phyloP scores from a whole-genome alignment of 2,797 vertebrate species.

The Luscinia megarhynchos region DNA sequence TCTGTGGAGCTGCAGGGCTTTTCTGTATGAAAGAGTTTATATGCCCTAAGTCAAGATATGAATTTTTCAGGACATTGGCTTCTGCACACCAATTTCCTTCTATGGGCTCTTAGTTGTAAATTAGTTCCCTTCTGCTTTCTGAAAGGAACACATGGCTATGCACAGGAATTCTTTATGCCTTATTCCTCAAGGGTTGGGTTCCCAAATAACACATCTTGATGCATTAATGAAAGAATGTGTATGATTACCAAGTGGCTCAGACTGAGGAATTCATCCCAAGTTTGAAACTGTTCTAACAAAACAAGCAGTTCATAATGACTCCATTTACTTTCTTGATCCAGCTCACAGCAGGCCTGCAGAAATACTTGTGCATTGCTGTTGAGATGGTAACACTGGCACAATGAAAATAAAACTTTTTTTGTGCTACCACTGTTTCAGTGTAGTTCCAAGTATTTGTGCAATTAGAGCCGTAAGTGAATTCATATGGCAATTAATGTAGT shows the following conservation, averaged over 20 bases:
- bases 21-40: background rate
- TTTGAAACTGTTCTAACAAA: background rate
- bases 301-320: background rate
- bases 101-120: background rate
- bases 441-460: background rate
- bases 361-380: background rate
- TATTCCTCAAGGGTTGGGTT: background rate
- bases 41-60: background rate
- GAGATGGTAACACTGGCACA: background rate
- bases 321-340: background rate
- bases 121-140: background rate
- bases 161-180: background rate
- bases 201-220: background rate
- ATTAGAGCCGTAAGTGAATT: background rate
- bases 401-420: background rate
- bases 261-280: background rate
- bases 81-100: background rate
- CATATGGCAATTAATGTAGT: background rate
- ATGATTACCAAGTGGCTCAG: background rate
- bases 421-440: background rate
- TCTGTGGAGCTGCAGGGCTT: background rate
- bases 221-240: background rate
- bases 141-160: background rate
- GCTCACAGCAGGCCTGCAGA: background rate
- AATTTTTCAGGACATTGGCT: background rate